Conservation (phyloP, 2,888 invertebrate species). For the Andrena chrysosceles region DNA sequence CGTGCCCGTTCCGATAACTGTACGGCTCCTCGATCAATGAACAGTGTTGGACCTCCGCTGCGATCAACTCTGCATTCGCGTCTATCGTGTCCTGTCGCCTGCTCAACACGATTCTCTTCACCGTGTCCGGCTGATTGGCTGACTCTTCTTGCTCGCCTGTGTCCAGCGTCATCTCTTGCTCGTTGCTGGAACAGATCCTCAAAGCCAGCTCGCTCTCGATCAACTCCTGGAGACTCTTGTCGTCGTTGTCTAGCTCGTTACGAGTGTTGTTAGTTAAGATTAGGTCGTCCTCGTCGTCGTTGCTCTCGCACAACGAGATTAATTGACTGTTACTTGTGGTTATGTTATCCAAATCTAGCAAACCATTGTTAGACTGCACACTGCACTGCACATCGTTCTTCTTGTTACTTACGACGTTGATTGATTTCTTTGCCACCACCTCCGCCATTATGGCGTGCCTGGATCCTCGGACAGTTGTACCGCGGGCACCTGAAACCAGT, state of each 20-base stretch:
- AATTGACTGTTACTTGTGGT: slow-evolving; percentile 83
- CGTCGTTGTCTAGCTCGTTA: slow-evolving; percentile 80
- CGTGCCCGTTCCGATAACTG: slow-evolving; percentile 78
- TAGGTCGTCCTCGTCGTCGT: slow-evolving; percentile 81
- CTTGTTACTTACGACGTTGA: slow-evolving; percentile 83
- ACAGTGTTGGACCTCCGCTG: slow-evolving; percentile 78
- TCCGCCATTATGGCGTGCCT: slow-evolving; percentile 81
- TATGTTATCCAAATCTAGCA: slow-evolving; percentile 83
- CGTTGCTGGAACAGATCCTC: slow-evolving; percentile 78
- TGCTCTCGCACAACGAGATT: slow-evolving; percentile 80
- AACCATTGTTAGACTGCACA: slow-evolving; percentile 84
- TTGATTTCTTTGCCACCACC: slow-evolving; percentile 83
- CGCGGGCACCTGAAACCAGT: slow-evolving; percentile 70
- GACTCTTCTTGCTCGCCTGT: slow-evolving; percentile 61
- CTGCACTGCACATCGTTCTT: slow-evolving; percentile 81
- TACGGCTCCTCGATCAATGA: slow-evolving; percentile 76
- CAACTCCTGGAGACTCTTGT: slow-evolving; percentile 82
- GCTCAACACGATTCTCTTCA: slow-evolving; percentile 79
- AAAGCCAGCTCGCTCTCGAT: slow-evolving; percentile 83
- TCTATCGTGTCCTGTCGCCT: slow-evolving; percentile 69
- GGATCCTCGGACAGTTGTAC: slow-evolving; percentile 63
- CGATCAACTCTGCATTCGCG: slow-evolving; percentile 79
- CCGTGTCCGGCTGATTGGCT: slow-evolving; percentile 68
- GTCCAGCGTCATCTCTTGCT: slow-evolving; percentile 53
- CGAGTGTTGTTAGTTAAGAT: slow-evolving; percentile 79